Conservation (phyloP, 2,797 vertebrate species). For the Microhierax caerulescens region DNA sequence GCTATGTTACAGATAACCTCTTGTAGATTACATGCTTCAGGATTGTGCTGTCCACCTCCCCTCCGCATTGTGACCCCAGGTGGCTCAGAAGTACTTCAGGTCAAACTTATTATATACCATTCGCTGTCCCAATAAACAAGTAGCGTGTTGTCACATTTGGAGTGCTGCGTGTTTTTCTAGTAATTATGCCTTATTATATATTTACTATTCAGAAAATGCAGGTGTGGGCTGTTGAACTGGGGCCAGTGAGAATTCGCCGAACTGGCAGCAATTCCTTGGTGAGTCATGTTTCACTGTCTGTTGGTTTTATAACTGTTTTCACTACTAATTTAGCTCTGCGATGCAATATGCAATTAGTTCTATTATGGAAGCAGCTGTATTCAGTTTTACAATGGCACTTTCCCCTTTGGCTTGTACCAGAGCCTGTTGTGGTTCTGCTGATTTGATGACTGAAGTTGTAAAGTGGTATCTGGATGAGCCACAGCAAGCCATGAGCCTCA, state of each 20-base stretch:
- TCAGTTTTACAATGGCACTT: slow-evolving; percentile 83
- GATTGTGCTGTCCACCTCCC: not conserved
- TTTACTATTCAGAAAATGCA: slow-evolving; percentile 96
- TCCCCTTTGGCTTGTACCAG: slow-evolving; percentile 69
- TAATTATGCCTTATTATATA: slow-evolving; percentile 98
- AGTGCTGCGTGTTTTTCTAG: slow-evolving; percentile 89
- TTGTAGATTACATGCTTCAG: fast-evolving
- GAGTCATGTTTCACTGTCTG: slow-evolving; percentile 88
- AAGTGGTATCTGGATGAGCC: slow-evolving; percentile 71
- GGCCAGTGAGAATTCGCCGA: slow-evolving; percentile 84
- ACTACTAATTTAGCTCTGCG: slow-evolving; percentile 91
- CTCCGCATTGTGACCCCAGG: slow-evolving; percentile 26
- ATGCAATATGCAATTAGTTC: slow-evolving; percentile 96
- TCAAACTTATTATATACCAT: slow-evolving; percentile 76
- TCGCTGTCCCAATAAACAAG: slow-evolving; percentile 89
- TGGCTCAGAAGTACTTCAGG: slow-evolving; percentile 55
- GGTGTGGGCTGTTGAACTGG: slow-evolving; percentile 90
- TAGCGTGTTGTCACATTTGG: slow-evolving; percentile 87
- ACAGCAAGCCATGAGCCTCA: slow-evolving; percentile 46
- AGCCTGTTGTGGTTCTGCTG: slow-evolving; percentile 78
- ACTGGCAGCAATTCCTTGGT: slow-evolving; percentile 83
- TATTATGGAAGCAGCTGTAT: slow-evolving; percentile 96
- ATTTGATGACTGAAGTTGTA: slow-evolving; percentile 72
- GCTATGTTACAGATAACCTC: not conserved
- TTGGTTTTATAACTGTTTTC: slow-evolving; percentile 90